These are phyloP conservation scores for Catharus minimus DNA, from an alignment of 2,113 vertebrate species.

Conservation along the genomic window DNA sequence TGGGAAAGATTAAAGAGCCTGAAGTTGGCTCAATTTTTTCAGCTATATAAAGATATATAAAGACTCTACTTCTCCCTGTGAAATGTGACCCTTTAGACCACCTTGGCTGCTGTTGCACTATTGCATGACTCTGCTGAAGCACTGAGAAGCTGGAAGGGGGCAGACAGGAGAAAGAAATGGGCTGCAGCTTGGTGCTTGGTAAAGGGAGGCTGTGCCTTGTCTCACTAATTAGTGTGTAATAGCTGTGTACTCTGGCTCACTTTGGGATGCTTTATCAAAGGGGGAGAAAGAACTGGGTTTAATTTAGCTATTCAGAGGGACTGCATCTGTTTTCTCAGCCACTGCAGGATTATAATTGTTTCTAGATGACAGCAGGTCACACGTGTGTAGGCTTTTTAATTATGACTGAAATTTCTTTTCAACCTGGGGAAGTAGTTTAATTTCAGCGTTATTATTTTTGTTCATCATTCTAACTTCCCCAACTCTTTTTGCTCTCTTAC, in stretches of 20 bases:
- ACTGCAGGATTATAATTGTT: constrained; percentile 59
- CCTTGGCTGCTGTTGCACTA: not conserved
- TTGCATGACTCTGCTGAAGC: not conserved
- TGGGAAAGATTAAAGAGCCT: not conserved
- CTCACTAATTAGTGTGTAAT: constrained; percentile 65
- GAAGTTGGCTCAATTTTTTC: not conserved
- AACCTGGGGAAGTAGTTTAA: constrained; percentile 60
- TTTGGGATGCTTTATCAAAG: constrained; percentile 61
- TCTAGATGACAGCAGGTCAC: constrained; percentile 65
- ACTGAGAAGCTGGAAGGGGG: not conserved
- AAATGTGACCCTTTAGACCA: not conserved
- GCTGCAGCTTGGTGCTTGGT: not conserved
- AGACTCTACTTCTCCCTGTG: not conserved
- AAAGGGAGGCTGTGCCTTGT: constrained; percentile 13
- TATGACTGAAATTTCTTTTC: constrained; percentile 64
- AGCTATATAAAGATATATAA: not conserved
- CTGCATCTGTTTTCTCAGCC: constrained; percentile 66
- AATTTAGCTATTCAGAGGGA: constrained; percentile 55
- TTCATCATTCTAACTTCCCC: not conserved
- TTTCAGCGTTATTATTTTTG: constrained; percentile 51
- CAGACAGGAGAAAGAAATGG: not conserved
- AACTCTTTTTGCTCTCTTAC: not conserved
- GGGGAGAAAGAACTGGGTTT: constrained; percentile 33
- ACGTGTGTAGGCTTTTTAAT: constrained; percentile 67
- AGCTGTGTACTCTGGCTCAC: constrained; percentile 27